Evolutionary conservation across 2,113 vertebrate species (phyloP), one percentile per base, ranked within the genome.

Genomic region (Phrynocephalus versicolor): DNA sequence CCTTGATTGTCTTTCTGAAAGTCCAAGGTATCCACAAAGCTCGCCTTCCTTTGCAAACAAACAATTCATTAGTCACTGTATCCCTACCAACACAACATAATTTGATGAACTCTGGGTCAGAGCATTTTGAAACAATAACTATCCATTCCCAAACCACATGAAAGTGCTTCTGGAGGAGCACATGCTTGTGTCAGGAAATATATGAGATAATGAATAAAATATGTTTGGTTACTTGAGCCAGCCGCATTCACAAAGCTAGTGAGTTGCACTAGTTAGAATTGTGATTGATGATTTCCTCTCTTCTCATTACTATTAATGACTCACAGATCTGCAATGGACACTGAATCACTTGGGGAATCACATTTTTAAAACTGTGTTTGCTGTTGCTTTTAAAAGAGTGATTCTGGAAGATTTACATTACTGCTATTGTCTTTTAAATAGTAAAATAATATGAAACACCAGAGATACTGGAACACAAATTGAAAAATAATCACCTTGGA

Each of bases 261-360:
- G n/a, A n/a, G n/a, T n/a, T n/a, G 21, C 33, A 83, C 33, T 73
- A 81, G 65, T 55, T 5, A n/a, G 15, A 58, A 79, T 45, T 33
- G 41, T 88, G 64, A 79, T 67, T 45, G 70, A 73, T 45, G 62
- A 6, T 58, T 86, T 35, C 9, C 64, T 87, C 41, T 83, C 69
- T 79, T 33, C 79, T 1, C 51, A 16, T 67, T 13, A 35, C 27
- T 85, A n/a, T 62, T 58, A 41, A 79, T 58, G 55, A 79, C 33
- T 71, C 71, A 23, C 33, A 62, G 30, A 12, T 72, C 39, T 62
- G 23, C 62, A 72, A 72, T 64, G 37, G 84, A 64, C 16, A 30
- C 21, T 64, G 0, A 62, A 72, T 64, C 37, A 51, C 72, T 62
- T n/a, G n/a, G 67, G 67, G 33, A 35, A 7, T 5, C 21, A 45